phyloP scores from a whole-genome alignment of 2,113 vertebrate genomes.

The Morone chrysops region DNA sequence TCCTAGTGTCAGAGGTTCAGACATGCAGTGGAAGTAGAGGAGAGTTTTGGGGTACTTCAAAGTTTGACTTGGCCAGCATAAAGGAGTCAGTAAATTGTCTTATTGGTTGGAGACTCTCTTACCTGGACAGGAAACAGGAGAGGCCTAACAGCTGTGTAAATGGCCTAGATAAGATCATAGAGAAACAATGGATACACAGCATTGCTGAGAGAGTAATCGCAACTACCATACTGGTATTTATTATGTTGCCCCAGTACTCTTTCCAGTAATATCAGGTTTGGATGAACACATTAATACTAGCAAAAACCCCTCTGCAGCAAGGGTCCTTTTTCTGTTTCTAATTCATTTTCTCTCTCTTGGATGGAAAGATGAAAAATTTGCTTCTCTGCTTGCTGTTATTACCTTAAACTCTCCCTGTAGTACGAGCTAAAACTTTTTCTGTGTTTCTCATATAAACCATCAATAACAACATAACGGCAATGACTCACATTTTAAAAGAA shows the following conservation, averaged over 20 bases:
- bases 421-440: slow-evolving; percentile 14
- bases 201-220: slow-evolving; percentile 4
- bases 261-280: slow-evolving; percentile 41
- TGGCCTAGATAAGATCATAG: slow-evolving; percentile 34
- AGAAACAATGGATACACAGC: slow-evolving; percentile 9
- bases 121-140: slow-evolving; percentile 61
- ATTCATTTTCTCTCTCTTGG: slow-evolving; percentile 30
- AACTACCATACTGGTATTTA: slow-evolving; percentile 23
- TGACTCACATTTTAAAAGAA: not conserved
- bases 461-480: not conserved
- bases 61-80: slow-evolving; percentile 47
- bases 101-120: slow-evolving; percentile 23
- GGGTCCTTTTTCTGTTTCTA: slow-evolving; percentile 34
- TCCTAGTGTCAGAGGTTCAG: slow-evolving; percentile 48
- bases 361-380: slow-evolving; percentile 14
- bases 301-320: slow-evolving; percentile 15
- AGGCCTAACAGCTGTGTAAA: slow-evolving; percentile 58
- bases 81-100: slow-evolving; percentile 18
- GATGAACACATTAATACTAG: slow-evolving; percentile 40
- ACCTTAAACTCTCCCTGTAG: slow-evolving; percentile 2
- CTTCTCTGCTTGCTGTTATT: slow-evolving; percentile 11
- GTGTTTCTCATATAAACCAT: slow-evolving; percentile 23
- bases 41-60: slow-evolving; percentile 21
- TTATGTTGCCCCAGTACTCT: slow-evolving; percentile 27
- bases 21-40: slow-evolving; percentile 13